A percentile compares a stretch with the other conserved stretches of the same genome.
These are phyloP conservation scores for Andricus curvator DNA, from an alignment of 2,888 invertebrate genomes.

Conservation along the genomic window DNA sequence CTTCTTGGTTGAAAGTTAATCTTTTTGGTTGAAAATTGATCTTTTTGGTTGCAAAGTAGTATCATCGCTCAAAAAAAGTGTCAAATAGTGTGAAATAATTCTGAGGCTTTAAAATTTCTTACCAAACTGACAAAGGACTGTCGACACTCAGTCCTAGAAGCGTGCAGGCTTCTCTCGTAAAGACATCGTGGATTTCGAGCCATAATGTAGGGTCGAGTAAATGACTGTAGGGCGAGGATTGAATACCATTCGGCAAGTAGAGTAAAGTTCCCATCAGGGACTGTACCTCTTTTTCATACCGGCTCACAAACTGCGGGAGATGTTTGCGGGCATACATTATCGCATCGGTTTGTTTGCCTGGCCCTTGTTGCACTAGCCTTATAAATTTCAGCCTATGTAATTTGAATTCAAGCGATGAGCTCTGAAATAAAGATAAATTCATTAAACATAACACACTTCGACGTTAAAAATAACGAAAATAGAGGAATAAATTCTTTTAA, in stretches of 20 bases:
- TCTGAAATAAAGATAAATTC: constrained; percentile 69
- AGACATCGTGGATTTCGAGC: constrained; percentile 90
- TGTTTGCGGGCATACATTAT: constrained; percentile 91
- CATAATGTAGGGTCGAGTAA: constrained; percentile 88
- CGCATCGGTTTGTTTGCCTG: constrained; percentile 88
- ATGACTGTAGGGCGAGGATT: constrained; percentile 88
- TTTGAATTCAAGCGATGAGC: constrained; percentile 88
- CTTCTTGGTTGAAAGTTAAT: too few relatives aligned
- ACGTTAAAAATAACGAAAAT: too few relatives aligned
- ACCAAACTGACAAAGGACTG: constrained; percentile 93
- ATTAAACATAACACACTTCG: constrained; percentile 1
- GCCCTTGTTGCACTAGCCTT: constrained; percentile 84
- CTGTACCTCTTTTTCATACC: constrained; percentile 91
- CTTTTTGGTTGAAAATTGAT: too few relatives aligned
- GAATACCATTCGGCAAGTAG: constrained; percentile 88
- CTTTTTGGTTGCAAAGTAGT: too few relatives aligned
- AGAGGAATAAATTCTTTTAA: too few relatives aligned
- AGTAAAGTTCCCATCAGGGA: constrained; percentile 92
- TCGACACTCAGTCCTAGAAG: constrained; percentile 93
- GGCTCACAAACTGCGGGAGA: constrained; percentile 89
- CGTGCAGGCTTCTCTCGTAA: constrained; percentile 94
- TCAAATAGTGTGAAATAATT: too few relatives aligned
- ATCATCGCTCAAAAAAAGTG: too few relatives aligned
- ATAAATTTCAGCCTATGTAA: constrained; percentile 90
- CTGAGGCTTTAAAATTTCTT: constrained; percentile 56